Evolutionary conservation across 1,140 invertebrate genomes (phyloP).

Genomic region (Planococcus citri): DNA sequence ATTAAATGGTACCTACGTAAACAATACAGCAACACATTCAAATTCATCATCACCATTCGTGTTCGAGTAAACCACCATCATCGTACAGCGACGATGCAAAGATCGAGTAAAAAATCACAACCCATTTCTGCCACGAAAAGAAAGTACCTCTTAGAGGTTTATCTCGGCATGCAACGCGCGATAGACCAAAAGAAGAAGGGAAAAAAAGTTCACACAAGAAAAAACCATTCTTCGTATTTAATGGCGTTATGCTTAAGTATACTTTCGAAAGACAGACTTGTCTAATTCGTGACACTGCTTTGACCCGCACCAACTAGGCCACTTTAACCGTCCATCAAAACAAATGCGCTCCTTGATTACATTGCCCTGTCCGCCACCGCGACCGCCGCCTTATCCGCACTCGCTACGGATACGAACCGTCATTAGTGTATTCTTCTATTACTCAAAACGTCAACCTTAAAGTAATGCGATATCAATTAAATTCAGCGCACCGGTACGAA

Average conservation of each 20-base stretch:
- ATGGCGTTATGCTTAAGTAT: not conserved
- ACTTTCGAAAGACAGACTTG: slow-evolving; percentile 13
- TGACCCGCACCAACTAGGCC: slow-evolving; percentile 10
- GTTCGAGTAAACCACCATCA: too few species aligned
- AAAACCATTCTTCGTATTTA: not conserved
- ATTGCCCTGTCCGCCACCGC: not conserved
- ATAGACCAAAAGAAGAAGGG: not conserved
- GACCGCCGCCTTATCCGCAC: not conserved
- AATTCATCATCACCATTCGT: too few species aligned
- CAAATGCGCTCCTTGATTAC: not conserved
- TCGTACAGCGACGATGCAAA: too few species aligned
- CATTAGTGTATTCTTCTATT: slow-evolving; percentile 19
- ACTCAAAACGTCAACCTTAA: slow-evolving; percentile 15
- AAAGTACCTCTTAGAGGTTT: not conserved
- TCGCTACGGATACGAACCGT: not conserved
- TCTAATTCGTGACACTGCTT: slow-evolving; percentile 11
- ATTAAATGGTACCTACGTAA: too few species aligned
- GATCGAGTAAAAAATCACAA: too few species aligned
- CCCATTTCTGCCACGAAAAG: not conserved
- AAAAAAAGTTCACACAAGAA: slow-evolving; percentile 18
- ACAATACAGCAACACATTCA: too few species aligned
- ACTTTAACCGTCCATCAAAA: slow-evolving; percentile 18
- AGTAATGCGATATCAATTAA: slow-evolving; percentile 19
- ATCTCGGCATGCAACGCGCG: not conserved
- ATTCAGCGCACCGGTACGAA: not conserved